phyloP scores from a whole-genome alignment of 2,113 vertebrate species.

The Mormyrus lacerda region DNA sequence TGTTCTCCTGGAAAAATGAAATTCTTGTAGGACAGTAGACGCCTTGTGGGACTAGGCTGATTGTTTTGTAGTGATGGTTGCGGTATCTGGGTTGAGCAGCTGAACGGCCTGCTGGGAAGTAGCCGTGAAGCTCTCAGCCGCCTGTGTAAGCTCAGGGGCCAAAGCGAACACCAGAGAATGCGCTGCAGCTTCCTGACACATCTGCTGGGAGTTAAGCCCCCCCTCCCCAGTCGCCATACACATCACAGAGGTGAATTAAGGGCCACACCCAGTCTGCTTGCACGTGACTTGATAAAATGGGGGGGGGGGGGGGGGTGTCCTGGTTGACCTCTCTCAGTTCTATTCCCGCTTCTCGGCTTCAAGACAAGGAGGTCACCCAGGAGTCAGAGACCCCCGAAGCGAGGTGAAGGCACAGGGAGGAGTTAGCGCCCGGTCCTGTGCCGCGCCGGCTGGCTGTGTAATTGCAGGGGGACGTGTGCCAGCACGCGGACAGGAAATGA shows the following conservation, averaged over 20 bases:
- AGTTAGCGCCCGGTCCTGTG: slow-evolving; percentile 57
- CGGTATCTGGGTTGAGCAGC: not conserved
- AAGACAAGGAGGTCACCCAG: slow-evolving; percentile 46
- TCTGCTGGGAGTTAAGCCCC: slow-evolving; percentile 56
- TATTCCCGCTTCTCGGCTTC: slow-evolving; percentile 39
- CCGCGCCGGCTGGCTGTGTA: slow-evolving; percentile 59
- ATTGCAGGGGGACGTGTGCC: slow-evolving; percentile 57
- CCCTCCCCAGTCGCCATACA: slow-evolving; percentile 36
- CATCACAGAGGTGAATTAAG: not conserved
- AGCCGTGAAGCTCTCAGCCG: not conserved
- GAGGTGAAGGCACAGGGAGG: slow-evolving; percentile 49
- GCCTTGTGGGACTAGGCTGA: not conserved
- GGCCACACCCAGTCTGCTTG: slow-evolving; percentile 14
- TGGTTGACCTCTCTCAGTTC: slow-evolving; percentile 27
- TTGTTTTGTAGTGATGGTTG: not conserved
- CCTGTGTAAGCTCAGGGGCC: not conserved
- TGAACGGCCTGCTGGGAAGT: not conserved
- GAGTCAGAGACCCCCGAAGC: slow-evolving; percentile 40
- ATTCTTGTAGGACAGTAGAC: not conserved
- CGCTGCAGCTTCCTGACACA: slow-evolving; percentile 45
- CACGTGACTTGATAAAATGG: slow-evolving; percentile 40
- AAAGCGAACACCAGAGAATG: slow-evolving; percentile 28
- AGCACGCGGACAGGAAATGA: slow-evolving; percentile 70
- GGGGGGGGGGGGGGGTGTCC: slow-evolving; percentile 13
- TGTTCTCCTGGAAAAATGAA: not conserved